These are phyloP conservation scores for Macrosiphum euphorbiae DNA, from an alignment of 2,888 invertebrate genomes.

Conservation along the genomic window DNA sequence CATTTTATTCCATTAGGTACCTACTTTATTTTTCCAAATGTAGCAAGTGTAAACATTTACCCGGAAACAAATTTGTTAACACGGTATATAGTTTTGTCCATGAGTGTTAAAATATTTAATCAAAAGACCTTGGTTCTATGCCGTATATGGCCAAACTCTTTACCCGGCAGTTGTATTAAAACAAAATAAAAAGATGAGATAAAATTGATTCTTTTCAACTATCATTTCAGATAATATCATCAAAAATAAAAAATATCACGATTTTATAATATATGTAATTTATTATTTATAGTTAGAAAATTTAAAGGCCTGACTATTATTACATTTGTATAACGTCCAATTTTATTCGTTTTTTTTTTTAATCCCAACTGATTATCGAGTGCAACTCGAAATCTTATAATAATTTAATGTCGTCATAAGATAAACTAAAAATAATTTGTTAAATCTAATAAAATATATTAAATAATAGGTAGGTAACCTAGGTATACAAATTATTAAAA, in stretches of 20 bases:
- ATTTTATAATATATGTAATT: background rate
- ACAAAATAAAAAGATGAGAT: slow-evolving; percentile 2
- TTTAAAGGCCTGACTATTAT: background rate
- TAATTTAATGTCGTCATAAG: background rate
- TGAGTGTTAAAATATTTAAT: slow-evolving; percentile 30
- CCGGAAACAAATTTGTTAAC: slow-evolving; percentile 26
- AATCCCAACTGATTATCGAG: background rate
- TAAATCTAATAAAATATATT: background rate
- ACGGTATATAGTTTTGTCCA: slow-evolving; percentile 1
- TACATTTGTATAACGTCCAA: background rate
- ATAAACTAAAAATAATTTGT: background rate
- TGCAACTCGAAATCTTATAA: background rate
- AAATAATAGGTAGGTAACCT: background rate
- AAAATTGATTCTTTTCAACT: slow-evolving; percentile 1
- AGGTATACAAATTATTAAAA: background rate
- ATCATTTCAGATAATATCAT: background rate
- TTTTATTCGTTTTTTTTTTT: background rate
- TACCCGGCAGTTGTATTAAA: background rate
- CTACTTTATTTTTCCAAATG: background rate
- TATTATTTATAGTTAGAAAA: background rate
- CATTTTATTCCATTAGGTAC: background rate
- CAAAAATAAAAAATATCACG: background rate
- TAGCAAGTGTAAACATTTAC: slow-evolving; percentile 16
- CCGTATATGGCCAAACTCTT: slow-evolving; percentile 19
- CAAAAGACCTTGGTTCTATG: background rate